Evolutionary conservation across 2,888 invertebrate genomes (phyloP).

Genomic region (Aromia moschata): DNA sequence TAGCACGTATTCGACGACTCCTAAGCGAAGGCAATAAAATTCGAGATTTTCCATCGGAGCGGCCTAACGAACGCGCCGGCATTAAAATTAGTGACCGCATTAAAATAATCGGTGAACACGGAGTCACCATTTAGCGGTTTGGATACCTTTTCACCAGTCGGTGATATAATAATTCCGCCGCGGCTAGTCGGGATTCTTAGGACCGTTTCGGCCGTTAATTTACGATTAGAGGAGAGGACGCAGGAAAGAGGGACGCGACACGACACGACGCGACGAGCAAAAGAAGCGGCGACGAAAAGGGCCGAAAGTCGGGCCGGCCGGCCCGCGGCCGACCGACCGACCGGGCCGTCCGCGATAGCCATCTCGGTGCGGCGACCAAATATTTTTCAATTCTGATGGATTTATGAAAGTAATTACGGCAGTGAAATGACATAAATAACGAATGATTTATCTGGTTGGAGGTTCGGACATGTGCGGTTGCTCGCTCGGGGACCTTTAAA

Average conservation of each 20-base stretch:
- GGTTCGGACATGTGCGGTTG: constrained; percentile 38
- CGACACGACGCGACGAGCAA: constrained; percentile 6
- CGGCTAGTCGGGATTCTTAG: constrained; percentile 16
- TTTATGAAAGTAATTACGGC: constrained; percentile 58
- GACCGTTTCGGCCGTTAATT: constrained; percentile 19
- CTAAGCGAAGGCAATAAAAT: constrained; percentile 26
- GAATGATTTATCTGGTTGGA: constrained; percentile 51
- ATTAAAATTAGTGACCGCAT: constrained; percentile 25
- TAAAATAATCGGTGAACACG: constrained; percentile 28
- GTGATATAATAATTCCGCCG: constrained; percentile 23
- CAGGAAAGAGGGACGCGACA: constrained; percentile 7
- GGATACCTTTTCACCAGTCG: constrained; percentile 21
- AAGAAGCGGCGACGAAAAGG: constrained; percentile 35
- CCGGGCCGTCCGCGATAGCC: constrained; percentile 45
- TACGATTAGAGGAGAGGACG: constrained; percentile 17
- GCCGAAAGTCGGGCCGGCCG: constrained; percentile 33
- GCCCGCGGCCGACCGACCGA: constrained; percentile 27
- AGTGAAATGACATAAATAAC: constrained; percentile 58
- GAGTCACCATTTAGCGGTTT: constrained; percentile 34
- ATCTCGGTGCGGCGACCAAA: constrained; percentile 53
- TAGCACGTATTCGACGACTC: no score
- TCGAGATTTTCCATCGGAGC: constrained; percentile 10
- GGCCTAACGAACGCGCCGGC: constrained; percentile 10
- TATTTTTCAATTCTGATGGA: constrained; percentile 55
- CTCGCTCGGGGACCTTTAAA: constrained; percentile 36